These are phyloP conservation scores for Tinamus major DNA, from an alignment of 2,797 vertebrate genomes.

Conservation along the genomic window DNA sequence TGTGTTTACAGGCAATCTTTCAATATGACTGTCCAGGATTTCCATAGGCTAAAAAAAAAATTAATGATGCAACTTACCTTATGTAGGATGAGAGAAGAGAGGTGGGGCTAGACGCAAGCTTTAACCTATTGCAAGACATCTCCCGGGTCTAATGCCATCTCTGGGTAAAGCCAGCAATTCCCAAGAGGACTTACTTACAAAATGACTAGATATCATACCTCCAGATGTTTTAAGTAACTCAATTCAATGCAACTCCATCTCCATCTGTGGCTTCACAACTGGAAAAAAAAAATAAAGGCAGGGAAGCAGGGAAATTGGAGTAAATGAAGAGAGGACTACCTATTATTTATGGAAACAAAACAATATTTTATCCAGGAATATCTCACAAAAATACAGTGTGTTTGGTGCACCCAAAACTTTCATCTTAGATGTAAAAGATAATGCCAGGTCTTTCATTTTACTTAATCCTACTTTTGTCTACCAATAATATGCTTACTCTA, in stretches of 20 bases:
- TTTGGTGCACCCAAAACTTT: background rate
- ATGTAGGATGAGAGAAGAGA: background rate
- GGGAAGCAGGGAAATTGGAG: background rate
- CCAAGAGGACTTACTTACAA: background rate
- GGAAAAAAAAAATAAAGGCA: fast-evolving
- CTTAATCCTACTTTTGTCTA: background rate
- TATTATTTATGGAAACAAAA: background rate
- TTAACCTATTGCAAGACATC: background rate
- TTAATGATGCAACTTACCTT: background rate
- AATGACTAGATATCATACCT: too few relatives aligned
- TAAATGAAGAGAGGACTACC: background rate
- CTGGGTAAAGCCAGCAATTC: background rate
- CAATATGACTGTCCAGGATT: background rate
- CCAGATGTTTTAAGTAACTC: background rate
- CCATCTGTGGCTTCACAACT: background rate
- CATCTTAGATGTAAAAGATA: background rate
- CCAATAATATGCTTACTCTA: background rate
- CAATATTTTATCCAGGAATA: background rate
- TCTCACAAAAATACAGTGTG: background rate
- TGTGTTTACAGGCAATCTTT: background rate
- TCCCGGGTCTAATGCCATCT: background rate
- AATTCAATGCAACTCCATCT: background rate
- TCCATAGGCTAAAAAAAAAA: background rate
- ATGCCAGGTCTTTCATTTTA: background rate
- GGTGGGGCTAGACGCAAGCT: background rate